Percentiles rank a stretch among this genome's conserved stretches.
phyloP scores from a whole-genome alignment of 2,888 invertebrate species.

The Molanna angustata region DNA sequence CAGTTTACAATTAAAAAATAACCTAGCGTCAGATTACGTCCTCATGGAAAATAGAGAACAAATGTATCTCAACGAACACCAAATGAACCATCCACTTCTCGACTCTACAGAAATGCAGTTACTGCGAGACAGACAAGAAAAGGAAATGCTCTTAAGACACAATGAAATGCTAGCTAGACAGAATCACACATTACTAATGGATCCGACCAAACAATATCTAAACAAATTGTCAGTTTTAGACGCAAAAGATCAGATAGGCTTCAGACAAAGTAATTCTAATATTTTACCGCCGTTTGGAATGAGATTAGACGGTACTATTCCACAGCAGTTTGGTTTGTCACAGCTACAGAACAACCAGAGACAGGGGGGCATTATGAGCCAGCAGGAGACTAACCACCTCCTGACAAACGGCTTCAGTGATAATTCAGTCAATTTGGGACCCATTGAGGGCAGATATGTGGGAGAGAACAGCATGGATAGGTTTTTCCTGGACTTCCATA shows the following conservation, averaged over 20 bases:
- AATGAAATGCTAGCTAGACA: slow-evolving; percentile 46
- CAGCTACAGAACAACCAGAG: slow-evolving; percentile 2
- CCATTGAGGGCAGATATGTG: slow-evolving; percentile 41
- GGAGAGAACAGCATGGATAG: slow-evolving; percentile 60
- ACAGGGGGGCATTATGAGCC: slow-evolving; percentile 2
- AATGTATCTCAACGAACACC: slow-evolving; percentile 18
- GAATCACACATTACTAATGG: slow-evolving; percentile 40
- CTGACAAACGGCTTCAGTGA: slow-evolving; percentile 8
- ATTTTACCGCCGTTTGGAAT: slow-evolving; percentile 55
- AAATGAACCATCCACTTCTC: slow-evolving; percentile 1
- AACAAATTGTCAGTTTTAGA: slow-evolving; percentile 19
- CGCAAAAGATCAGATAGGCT: slow-evolving; percentile 4
- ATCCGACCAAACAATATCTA: slow-evolving; percentile 46
- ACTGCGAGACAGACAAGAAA: slow-evolving; percentile 29
- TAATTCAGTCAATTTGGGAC: not conserved
- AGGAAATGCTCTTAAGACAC: slow-evolving; percentile 47
- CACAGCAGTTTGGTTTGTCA: slow-evolving; percentile 18
- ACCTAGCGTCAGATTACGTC: slow-evolving; percentile 16
- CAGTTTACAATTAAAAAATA: slow-evolving; percentile 19
- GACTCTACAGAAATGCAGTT: slow-evolving; percentile 12
- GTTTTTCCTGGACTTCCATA: slow-evolving; percentile 70
- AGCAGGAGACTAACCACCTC: slow-evolving; percentile 10
- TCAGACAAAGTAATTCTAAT: slow-evolving; percentile 37
- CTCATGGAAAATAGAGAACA: slow-evolving; percentile 21
- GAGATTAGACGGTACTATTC: slow-evolving; percentile 47